Evolutionary conservation across 2,888 invertebrate species (phyloP), one percentile per base, ranked within the genome.

Genomic region (Ennomos quercinarius): DNA sequence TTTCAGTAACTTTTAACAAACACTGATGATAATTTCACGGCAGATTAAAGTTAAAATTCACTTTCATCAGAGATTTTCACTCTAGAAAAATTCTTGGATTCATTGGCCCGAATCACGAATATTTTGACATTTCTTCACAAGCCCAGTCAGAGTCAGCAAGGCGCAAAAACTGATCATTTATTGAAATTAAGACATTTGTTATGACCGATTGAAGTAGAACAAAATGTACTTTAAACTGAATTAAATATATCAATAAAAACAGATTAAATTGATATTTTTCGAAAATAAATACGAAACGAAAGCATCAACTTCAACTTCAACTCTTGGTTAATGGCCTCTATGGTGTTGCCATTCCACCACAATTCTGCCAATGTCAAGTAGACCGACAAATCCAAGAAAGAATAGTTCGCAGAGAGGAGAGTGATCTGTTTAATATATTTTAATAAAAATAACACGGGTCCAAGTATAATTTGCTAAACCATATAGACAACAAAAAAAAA

Each of bases 101-200:
- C 80, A 86, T 83, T 89, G 87, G 88, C 90, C 88, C 78, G 64
- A 82, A 77, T 87, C 86, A 89, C 84, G 78, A 84, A 87, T 86
- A 85, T 81, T 88, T 85, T 92, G 92, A 92, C 91, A 84, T 89
- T 88, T 88, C 86, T 85, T 84, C 44, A 81, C 80, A 80, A 27
- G 72, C 73, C 72, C 73, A 77, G 76, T 76, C 70, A 74, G 71
- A 53, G 10, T 27, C 38, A n/a, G n/a, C 46, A 40, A 59, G 34
- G 54, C 47, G 41, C 38, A 49, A 45, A 49, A 58, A 42, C 48
- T 38, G 34, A 27, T 3, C 5, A 27, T 27, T 27, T 27, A 27
- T 4, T 43, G 34, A 45, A 51, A 46, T 10, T 46, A 9, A 45
- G 6, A 46, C 8, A 35, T 34, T 44, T 36, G n/a, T 41, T 39